Evolutionary conservation across 2,113 vertebrate genomes (phyloP).

Genomic region (Dasyurus viverrinus): DNA sequence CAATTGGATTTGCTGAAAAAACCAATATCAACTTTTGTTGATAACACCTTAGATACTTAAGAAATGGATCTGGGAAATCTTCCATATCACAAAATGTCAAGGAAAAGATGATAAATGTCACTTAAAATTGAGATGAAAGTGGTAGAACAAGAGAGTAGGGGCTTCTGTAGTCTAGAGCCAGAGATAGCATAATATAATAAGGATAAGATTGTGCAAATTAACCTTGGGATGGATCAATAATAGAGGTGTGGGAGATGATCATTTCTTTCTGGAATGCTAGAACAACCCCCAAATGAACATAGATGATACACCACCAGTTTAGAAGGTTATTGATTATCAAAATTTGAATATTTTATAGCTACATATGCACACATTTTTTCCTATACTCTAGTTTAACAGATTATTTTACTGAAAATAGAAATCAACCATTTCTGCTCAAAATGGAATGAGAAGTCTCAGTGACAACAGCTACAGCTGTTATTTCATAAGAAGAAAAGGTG

Average conservation of each 20-base stretch:
- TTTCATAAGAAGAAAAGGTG: slow-evolving; percentile 31
- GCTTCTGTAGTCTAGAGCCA: not conserved
- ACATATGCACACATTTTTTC: not conserved
- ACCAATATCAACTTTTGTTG: not conserved
- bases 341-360: not conserved
- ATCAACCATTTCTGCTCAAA: slow-evolving; percentile 18
- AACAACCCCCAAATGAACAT: not conserved
- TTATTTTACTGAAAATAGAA: not conserved
- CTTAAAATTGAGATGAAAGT: not conserved
- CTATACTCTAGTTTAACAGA: not conserved
- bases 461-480: slow-evolving; percentile 47
- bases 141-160: not conserved
- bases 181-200: not conserved
- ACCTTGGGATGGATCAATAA: slow-evolving; percentile 6
- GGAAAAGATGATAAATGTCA: not conserved
- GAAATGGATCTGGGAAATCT: not conserved
- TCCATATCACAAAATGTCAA: not conserved
- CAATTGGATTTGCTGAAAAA: not conserved
- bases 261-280: not conserved
- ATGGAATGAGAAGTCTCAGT: slow-evolving; percentile 43
- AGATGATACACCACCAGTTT: not conserved
- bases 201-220: slow-evolving; percentile 17
- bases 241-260: not conserved
- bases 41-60: not conserved
- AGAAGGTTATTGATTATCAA: not conserved